Base-by-base conservation (phyloP, 2,113 vertebrate genomes). In the Pterocles burchelli region DNA sequence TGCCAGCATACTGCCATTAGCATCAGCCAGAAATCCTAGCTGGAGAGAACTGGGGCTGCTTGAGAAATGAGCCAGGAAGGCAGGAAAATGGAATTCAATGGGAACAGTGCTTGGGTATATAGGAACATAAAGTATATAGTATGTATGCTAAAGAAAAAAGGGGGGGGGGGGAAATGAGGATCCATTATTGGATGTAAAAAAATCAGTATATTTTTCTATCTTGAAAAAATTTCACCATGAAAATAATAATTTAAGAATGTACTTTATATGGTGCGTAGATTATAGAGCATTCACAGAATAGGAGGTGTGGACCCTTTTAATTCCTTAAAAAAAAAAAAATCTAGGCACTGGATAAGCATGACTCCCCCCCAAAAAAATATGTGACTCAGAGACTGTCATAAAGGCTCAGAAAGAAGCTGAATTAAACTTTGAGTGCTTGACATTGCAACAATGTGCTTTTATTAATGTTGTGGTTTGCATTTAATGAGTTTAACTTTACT, bases 401-500 rank as follows among this genome's bases (percentile, higher is more conserved):
- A 83, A 80, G 36, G 14, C 20, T 89, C 26, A 88, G 63, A 94
- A 90, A 73, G 2, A 76, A 54, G 8, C n/a, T 28, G 65, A 74
- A 63, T 71, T 78, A 87, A 85, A 74, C 61, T 87, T 51, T 3
- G 7, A 82, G 49, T 65, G 29, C 48, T 85, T 85, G 66, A 68
- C 45, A 45, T 70, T 66, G 59, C 71, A 83, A 29, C 1, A 4
- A 31, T 86, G 19, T 59, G 88, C 36, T 75, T 88, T 72, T 90
- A 66, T 92, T 86, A 83, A 82, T 86, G 25, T 66, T 86, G 77
- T 84, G 63, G n/a, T 54, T 96, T 92, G 94, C 82, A 80, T 92
- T 51, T 93, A 80, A 79, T 91, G 54, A 92, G 45, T 80, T 94
- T 93, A 85, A 93, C 95, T 93, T 95, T 80, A 68, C 34, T 85